Evolutionary conservation across 2,113 vertebrate species (phyloP).

Genomic region (Rattus rattus): DNA sequence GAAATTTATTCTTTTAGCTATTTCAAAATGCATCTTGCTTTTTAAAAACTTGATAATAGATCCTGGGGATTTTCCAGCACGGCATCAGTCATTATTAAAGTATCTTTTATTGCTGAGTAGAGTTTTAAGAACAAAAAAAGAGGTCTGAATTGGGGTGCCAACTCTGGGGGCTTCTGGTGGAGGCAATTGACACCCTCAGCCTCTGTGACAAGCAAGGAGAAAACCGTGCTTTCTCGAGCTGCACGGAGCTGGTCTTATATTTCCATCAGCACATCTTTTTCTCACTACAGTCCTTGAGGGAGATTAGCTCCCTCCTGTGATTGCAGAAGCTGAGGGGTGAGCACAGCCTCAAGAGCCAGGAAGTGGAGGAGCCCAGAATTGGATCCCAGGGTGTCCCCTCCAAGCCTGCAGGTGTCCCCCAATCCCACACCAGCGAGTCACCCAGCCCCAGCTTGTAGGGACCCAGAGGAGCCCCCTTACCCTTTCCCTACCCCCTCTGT

Average conservation of each 20-base stretch:
- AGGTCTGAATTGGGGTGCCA: background rate
- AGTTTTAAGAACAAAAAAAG: background rate
- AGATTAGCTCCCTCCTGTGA: background rate
- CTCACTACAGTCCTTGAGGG: background rate
- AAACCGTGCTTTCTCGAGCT: background rate
- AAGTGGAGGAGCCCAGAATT: background rate
- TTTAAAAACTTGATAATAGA: background rate
- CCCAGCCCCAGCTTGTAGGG: too few relatives aligned
- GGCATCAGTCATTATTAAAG: background rate
- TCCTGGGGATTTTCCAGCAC: background rate
- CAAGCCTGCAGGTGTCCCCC: background rate
- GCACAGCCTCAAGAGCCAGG: background rate
- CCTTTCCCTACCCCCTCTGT: background rate
- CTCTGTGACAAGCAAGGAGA: background rate
- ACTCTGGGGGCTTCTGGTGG: background rate
- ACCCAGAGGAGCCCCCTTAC: background rate
- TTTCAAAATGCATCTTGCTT: slow-evolving; percentile 21
- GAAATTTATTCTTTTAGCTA: slow-evolving; percentile 21
- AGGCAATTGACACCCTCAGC: background rate
- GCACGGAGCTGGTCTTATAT: fast-evolving
- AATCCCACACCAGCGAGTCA: background rate
- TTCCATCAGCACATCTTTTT: background rate
- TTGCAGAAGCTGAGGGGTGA: background rate
- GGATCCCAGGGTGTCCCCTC: background rate
- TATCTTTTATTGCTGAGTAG: background rate